Percentiles rank a stretch among this genome's conserved stretches.
These are phyloP conservation scores for Amphipoea lucens DNA, from an alignment of 2,888 invertebrate genomes.

Conservation along the genomic window DNA sequence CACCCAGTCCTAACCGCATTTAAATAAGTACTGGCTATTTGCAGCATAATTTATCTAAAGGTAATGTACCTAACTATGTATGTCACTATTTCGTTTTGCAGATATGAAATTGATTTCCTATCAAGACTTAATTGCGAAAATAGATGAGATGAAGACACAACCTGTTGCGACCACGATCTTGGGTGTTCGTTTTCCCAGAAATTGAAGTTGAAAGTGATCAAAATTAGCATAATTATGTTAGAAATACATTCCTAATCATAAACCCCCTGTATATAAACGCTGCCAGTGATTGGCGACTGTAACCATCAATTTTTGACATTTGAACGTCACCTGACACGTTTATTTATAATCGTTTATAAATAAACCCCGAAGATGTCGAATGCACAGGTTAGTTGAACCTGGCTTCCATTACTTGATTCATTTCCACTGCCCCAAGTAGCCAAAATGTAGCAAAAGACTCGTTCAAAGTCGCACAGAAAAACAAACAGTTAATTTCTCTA, in stretches of 20 bases:
- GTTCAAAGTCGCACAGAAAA: constrained; percentile 9
- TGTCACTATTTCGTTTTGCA: constrained; percentile 10
- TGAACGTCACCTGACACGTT: too few species aligned
- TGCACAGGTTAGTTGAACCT: not conserved
- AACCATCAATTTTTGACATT: too few species aligned
- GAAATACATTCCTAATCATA: not conserved
- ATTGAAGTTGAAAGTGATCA: not conserved
- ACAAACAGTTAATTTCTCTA: constrained; percentile 19
- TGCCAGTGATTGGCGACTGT: too few species aligned
- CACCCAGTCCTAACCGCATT: constrained; percentile 65
- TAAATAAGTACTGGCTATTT: constrained; percentile 56
- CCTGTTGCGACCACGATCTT: not conserved
- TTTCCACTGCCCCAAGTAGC: not conserved
- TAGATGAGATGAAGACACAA: constrained; percentile 5
- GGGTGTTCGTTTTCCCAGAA: not conserved
- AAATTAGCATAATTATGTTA: not conserved
- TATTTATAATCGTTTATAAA: too few species aligned
- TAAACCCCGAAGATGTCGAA: not conserved
- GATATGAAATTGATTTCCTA: constrained; percentile 18
- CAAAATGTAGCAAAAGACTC: not conserved
- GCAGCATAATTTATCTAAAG: constrained; percentile 25
- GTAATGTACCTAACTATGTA: constrained; percentile 3
- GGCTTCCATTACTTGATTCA: not conserved
- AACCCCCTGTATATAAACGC: too few species aligned
- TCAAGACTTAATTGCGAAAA: constrained; percentile 6